phyloP scores from a whole-genome alignment of 1,140 invertebrate species.

The Cataglyphis hispanica region DNA sequence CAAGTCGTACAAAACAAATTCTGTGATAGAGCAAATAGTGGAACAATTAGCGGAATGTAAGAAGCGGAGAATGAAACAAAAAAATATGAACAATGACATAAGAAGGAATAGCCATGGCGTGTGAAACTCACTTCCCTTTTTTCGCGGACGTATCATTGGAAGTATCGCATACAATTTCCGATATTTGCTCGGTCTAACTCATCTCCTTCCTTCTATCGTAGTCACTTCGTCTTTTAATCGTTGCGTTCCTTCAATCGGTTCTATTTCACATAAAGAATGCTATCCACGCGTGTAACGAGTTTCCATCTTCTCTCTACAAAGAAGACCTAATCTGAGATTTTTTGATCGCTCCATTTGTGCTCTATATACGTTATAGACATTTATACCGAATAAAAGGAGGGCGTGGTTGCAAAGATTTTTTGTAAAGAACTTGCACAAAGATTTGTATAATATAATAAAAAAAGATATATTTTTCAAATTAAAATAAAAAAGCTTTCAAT shows the following conservation, averaged over 20 bases:
- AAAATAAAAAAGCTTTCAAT: not conserved
- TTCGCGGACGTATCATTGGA: slow-evolving; percentile 25
- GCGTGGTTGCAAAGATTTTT: not conserved
- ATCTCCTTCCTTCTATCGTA: not conserved
- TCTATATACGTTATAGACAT: not conserved
- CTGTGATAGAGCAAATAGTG: slow-evolving; percentile 48
- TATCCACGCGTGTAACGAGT: slow-evolving; percentile 77
- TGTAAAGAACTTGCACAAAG: not conserved
- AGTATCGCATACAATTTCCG: slow-evolving; percentile 13
- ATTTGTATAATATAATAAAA: not conserved
- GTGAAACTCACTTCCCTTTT: not conserved
- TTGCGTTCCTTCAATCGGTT: slow-evolving; percentile 55
- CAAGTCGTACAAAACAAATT: slow-evolving; percentile 47
- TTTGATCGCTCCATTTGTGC: slow-evolving; percentile 28
- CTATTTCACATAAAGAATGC: slow-evolving; percentile 67
- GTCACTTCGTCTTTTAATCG: slow-evolving; percentile 19
- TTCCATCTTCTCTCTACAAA: slow-evolving; percentile 39
- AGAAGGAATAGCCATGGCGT: not conserved
- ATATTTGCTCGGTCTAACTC: not conserved
- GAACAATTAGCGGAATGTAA: slow-evolving; percentile 67
- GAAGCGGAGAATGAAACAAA: slow-evolving; percentile 16
- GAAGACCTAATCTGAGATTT: slow-evolving; percentile 64
- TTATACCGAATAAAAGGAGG: not conserved
- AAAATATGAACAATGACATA: not conserved
- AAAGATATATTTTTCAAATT: not conserved